phyloP scores from a whole-genome alignment of 1,140 invertebrate species.

The Armadillidium nasatum region DNA sequence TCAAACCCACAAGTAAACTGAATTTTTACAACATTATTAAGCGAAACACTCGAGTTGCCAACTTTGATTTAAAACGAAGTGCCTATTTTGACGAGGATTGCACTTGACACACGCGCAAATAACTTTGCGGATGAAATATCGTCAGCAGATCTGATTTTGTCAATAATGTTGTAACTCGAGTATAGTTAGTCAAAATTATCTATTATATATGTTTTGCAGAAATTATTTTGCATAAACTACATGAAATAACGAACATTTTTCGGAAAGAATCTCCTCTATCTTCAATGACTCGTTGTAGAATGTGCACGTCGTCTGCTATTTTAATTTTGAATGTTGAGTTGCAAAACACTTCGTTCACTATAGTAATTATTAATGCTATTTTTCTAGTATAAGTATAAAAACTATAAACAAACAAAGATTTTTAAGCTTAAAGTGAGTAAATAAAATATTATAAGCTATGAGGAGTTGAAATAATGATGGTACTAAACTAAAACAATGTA shows the following conservation, averaged over 20 bases:
- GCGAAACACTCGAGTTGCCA: not conserved
- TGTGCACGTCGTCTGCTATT: conserved; percentile 1
- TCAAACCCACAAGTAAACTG: not conserved
- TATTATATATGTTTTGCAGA: not conserved
- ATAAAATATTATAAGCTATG: too few species aligned
- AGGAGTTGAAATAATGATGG: not conserved
- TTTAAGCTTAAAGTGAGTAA: not conserved
- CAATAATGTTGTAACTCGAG: not conserved
- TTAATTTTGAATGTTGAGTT: conserved; percentile 2
- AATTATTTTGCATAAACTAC: not conserved
- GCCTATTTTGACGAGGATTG: not conserved
- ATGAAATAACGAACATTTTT: too few species aligned
- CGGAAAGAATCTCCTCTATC: not conserved
- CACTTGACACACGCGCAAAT: conserved; percentile 2
- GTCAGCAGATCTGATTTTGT: not conserved
- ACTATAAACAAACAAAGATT: not conserved
- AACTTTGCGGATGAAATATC: not conserved
- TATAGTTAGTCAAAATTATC: not conserved
- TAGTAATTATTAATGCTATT: too few species aligned
- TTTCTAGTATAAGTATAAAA: not conserved
- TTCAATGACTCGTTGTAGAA: not conserved
- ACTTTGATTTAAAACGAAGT: not conserved
- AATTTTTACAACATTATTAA: conserved; percentile 1
- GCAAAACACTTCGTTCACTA: not conserved
- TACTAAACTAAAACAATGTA: not conserved